phyloP scores from a whole-genome alignment of 2,797 vertebrate species.

The Octomys mimax region DNA sequence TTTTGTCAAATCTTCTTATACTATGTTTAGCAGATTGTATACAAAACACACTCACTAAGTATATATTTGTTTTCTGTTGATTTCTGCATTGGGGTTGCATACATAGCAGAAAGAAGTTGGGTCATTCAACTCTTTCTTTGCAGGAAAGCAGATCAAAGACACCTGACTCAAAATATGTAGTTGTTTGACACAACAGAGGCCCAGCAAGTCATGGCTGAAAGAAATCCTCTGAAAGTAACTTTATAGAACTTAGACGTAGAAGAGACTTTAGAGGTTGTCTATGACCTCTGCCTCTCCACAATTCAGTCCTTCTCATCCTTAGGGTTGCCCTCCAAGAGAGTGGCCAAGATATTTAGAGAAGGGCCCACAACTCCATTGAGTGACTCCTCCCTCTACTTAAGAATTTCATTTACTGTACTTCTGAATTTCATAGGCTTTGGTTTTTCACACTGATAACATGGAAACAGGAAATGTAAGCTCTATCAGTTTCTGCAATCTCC shows the following conservation, averaged over 20 bases:
- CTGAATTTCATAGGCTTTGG: not conserved
- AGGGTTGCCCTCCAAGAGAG: not conserved
- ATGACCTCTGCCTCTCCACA: not conserved
- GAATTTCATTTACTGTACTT: conserved; percentile 20
- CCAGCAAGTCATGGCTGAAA: not conserved
- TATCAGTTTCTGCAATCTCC: not conserved
- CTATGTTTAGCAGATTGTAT: conserved; percentile 8
- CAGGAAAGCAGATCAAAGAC: not conserved
- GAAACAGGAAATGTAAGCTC: not conserved
- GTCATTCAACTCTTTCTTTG: conserved; percentile 2
- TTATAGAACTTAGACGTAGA: conserved; percentile 21
- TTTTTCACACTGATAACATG: not conserved
- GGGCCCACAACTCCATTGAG: not conserved
- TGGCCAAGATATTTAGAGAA: not conserved
- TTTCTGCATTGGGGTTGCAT: conserved; percentile 4
- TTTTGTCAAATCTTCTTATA: not conserved
- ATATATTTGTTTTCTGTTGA: conserved; percentile 38
- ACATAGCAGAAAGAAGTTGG: not conserved
- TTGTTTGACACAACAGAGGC: not conserved
- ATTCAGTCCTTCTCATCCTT: not conserved
- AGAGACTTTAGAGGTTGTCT: not conserved
- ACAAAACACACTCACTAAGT: not conserved
- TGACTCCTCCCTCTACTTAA: not conserved
- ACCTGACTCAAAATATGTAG: not conserved
- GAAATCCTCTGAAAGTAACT: not conserved